phyloP scores from a whole-genome alignment of 2,888 invertebrate genomes.

The Bibio marci region DNA sequence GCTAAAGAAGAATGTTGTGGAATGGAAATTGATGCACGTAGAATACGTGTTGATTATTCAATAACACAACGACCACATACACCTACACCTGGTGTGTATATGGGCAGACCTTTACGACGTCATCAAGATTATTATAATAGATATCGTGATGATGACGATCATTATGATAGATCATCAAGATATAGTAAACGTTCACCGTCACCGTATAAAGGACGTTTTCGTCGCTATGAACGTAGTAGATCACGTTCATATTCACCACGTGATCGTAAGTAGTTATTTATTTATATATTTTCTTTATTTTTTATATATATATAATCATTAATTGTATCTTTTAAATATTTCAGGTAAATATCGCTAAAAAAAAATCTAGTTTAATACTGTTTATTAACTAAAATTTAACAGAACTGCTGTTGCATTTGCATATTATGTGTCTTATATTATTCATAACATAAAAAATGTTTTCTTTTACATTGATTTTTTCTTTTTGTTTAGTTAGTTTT shows the following conservation, averaged over 20 bases:
- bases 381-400: too few species aligned
- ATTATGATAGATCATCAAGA: conserved; percentile 1
- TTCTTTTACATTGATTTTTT: too few species aligned
- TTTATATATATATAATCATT: too few species aligned
- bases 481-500: too few species aligned
- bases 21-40: conserved; percentile 83
- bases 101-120: conserved; percentile 71
- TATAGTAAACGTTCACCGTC: conserved; percentile 14
- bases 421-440: too few species aligned
- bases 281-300: too few species aligned
- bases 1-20: conserved; percentile 90
- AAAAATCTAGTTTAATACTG: too few species aligned
- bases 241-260: conserved; percentile 18
- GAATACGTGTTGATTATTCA: conserved; percentile 88
- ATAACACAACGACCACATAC: conserved; percentile 93
- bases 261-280: conserved; percentile 5
- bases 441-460: too few species aligned
- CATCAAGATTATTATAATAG: not conserved
- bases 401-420: too few species aligned
- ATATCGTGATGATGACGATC: not conserved
- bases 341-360: too few species aligned
- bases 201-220: conserved; percentile 13
- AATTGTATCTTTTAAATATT: too few species aligned
- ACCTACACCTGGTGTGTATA: conserved; percentile 93
- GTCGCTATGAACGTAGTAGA: conserved; percentile 16